Evolutionary conservation across 2,888 invertebrate species (phyloP), one percentile per base, ranked within the genome.

Genomic region (Auanema sp.): DNA sequence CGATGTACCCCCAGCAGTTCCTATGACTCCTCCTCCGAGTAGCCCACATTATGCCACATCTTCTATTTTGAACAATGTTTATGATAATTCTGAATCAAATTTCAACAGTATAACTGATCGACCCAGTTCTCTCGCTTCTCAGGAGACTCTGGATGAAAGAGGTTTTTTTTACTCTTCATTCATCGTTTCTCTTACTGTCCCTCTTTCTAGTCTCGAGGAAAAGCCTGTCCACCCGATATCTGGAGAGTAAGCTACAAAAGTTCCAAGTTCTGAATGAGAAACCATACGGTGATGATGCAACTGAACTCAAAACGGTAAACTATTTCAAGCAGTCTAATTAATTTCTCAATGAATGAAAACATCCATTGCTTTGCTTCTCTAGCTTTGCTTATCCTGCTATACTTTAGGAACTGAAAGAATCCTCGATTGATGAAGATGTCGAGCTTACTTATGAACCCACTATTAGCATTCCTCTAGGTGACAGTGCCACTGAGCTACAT

Each of bases 261-360:
- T 16, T 24, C n/a, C 47, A 16, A 47, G 16, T 21, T 16, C 4
- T 23, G 23, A n/a, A 68, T 43, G 69, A 72, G 60, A 73, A 68
- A 66, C 73, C 73, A 40, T 73, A 73, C 56, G 73, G 73, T 52
- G 73, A 73, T 63, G 69, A 73, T 55, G 73, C 66, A 52, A 73
- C 73, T 14, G 69, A 69, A 47, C 44, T 70, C 10, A 64, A 65
- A 70, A 64, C 69, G 64, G 72, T 72, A 47, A 61, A 66, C 68
- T 47, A 50, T 51, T 12, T n/a, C n/a, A 43, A 12, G n/a, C n/a
- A n/a, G n/a, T n/a, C n/a, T 3, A 33, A 3, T 33, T 33, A 8
- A 33, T 33, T 8, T 33, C 33, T 33, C 4, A 33, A 33, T 8
- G 4, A 5, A 8, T 33, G 3, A 5, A 3, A 47, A 47, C 10